These are phyloP conservation scores for Erebia epiphron DNA, from an alignment of 2,888 invertebrate species.

Conservation along the genomic window DNA sequence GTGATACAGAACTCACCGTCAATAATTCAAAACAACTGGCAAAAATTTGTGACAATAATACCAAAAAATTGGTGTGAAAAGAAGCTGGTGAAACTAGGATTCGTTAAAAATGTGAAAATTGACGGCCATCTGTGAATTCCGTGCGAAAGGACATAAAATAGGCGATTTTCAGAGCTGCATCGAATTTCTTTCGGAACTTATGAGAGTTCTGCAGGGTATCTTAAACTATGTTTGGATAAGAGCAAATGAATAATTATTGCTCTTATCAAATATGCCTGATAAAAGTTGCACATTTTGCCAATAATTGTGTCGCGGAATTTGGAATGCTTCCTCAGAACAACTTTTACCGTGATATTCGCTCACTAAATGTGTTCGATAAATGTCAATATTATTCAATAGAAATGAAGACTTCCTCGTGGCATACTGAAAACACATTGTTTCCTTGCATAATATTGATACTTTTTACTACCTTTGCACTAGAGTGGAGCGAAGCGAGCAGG, in stretches of 20 bases:
- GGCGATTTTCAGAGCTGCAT: conserved; percentile 42
- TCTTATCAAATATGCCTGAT: not conserved
- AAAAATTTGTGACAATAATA: conserved; percentile 18
- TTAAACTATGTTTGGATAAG: too few relatives aligned
- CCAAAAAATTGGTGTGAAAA: conserved; percentile 12
- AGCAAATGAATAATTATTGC: not conserved
- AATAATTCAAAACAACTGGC: conserved; percentile 1
- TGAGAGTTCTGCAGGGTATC: not conserved
- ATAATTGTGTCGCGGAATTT: conserved; percentile 2
- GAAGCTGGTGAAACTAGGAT: conserved; percentile 12
- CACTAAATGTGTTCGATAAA: not conserved
- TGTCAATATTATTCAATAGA: not conserved
- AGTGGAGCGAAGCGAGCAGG: not conserved
- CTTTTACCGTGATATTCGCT: not conserved
- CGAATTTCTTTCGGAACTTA: not conserved
- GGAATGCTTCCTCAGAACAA: not conserved
- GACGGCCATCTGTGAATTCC: conserved; percentile 6
- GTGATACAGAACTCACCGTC: not conserved
- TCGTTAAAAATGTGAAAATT: conserved; percentile 14
- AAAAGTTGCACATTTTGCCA: conserved; percentile 8
- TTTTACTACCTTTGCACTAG: not conserved
- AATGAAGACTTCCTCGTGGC: too few relatives aligned
- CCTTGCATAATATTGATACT: not conserved
- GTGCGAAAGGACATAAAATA: conserved; percentile 19
- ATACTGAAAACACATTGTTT: not conserved